Evolutionary conservation across 2,797 vertebrate species (phyloP), one percentile per base, ranked within the genome.

Genomic region (Rhinatrema bivittatum): DNA sequence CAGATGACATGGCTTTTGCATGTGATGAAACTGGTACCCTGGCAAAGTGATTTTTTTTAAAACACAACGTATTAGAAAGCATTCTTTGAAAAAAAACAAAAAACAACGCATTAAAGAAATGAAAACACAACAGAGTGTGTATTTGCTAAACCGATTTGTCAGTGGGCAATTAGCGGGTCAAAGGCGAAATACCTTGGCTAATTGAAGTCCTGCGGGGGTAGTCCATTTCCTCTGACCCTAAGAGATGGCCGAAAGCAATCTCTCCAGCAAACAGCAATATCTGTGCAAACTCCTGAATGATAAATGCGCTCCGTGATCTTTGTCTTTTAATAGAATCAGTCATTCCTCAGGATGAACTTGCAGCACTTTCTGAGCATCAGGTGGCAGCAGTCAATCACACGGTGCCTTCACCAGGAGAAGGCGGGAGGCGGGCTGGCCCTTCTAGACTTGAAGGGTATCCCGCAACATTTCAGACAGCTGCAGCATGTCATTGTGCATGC

Each of bases 301-400:
- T 72, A 78, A 81, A 79, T 78, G 81, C 81, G 54, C 74, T 76
- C 66, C 60, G 47, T 80, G 75, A 76, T 49, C 49, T 9, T n/a
- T 42, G 76, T 74, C 82, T 82, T 85, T 84, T 83, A 84, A 84
- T 82, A 85, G 81, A 82, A 74, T 61, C 52, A 53, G 84, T 65
- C 72, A 80, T 78, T 83, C 70, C 63, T 67, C 68, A 79, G 47
- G 53, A 78, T 75, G 76, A 82, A 73, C 72, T 57, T 65, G 57
- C 68, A 54, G 60, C 67, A 64, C 74, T 75, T 82, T 76, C 76
- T 75, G 66, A 70, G 81, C 80, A 83, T 85, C 82, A 85, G 82
- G 80, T 84, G 82, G 79, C 72, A 73, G 68, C 76, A 81, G 81
- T 84, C 82, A 85, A 83, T 85, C 82, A 85, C 57, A 55, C 40